phyloP scores from a whole-genome alignment of 2,888 invertebrate genomes.

The Tetanocera ferruginea region DNA sequence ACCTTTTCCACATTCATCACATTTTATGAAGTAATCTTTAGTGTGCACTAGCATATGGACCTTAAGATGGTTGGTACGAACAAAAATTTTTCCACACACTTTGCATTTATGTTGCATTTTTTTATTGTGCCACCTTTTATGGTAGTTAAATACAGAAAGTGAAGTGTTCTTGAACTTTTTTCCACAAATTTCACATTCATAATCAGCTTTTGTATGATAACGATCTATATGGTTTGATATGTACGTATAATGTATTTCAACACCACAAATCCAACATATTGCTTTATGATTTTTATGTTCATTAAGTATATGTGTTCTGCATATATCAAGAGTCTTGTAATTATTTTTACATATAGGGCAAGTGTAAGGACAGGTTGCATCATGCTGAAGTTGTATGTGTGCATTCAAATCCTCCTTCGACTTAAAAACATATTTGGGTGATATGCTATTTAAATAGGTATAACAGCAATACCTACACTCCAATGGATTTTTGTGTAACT shows the following conservation, averaged over 20 bases:
- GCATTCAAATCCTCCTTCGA: background rate
- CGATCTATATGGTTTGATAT: background rate
- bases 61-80: background rate
- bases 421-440: background rate
- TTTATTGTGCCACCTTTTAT: slow-evolving; percentile 1
- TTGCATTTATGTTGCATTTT: background rate
- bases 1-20: background rate
- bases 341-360: background rate
- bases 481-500: too few relatives aligned
- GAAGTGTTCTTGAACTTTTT: background rate
- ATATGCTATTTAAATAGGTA: background rate
- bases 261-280: background rate
- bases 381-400: background rate
- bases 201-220: background rate
- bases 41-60: background rate
- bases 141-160: background rate
- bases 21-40: background rate
- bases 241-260: background rate
- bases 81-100: background rate
- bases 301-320: background rate
- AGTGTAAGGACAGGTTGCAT: background rate
- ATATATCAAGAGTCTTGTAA: background rate
- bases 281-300: background rate
- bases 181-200: background rate
- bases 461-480: background rate